Conservation (phyloP, 2,888 invertebrate genomes). For the Minunthozetes semirufus region DNA sequence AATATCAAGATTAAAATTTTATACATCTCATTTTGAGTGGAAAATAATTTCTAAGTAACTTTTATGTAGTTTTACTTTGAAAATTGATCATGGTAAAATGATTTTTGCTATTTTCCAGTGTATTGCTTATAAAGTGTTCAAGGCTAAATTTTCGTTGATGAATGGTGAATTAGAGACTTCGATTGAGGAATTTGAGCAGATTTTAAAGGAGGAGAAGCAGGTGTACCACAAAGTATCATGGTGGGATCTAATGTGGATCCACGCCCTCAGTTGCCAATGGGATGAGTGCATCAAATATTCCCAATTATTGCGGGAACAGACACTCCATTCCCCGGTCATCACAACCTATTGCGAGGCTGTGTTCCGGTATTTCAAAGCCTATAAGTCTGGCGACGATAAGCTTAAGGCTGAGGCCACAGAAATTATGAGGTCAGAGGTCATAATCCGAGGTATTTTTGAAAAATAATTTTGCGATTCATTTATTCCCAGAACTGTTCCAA, state of each 20-base stretch:
- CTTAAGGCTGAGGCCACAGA: slow-evolving; percentile 21
- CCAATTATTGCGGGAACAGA: background rate
- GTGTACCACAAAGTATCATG: slow-evolving; percentile 29
- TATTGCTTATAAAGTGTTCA: background rate
- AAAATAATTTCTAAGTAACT: too few species aligned
- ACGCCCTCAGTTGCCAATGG: slow-evolving; percentile 28
- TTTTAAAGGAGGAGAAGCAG: slow-evolving; percentile 9
- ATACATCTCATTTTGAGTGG: too few species aligned
- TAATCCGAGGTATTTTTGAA: background rate
- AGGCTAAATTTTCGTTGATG: background rate
- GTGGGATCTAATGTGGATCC: slow-evolving; percentile 34
- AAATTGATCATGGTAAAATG: too few species aligned
- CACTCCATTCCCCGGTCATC: slow-evolving; percentile 29
- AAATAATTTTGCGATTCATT: background rate
- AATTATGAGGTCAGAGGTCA: background rate
- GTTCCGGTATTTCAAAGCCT: slow-evolving; percentile 23
- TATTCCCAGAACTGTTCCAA: background rate
- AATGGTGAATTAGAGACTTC: background rate
- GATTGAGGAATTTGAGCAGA: slow-evolving; percentile 1
- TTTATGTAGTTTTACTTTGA: too few species aligned
- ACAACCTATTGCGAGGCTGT: slow-evolving; percentile 30
- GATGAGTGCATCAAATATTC: slow-evolving; percentile 31
- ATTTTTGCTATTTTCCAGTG: background rate
- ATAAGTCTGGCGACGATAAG: background rate
- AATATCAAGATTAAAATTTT: too few species aligned